Base-by-base conservation (phyloP, 2,888 invertebrate genomes). In the Ophioninae sp. region DNA sequence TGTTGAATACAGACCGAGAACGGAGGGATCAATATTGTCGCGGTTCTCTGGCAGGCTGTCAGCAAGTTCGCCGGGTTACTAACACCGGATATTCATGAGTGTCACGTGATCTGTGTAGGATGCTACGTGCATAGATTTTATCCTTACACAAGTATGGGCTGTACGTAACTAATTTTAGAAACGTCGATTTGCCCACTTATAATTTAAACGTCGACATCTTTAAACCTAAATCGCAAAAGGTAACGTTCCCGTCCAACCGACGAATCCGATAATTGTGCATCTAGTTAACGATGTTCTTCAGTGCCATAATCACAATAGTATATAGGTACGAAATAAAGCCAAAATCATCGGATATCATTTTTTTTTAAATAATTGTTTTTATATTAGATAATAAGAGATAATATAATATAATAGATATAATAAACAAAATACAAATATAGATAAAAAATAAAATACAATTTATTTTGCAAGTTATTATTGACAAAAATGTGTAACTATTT, bases 101-200 rank as follows among this genome's bases (percentile, higher is more conserved):
- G 56, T n/a, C 22, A 13, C 59, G 20, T 71, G 17, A 39, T 61
- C n/a, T n/a, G 51, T 9, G 41, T 68, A 56, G 37, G 17, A 10
- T 30, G 3, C 17, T 9, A 30, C 10, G 17, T 64, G 10, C 30
- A 17, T 17, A 37, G 13, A 8, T 67, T 30, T 0, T 51, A 51
- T 17, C 51, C 17, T 51, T 17, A 17, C 6, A 17, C 17, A 5
- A 51, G 51, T 51, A 13, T 51, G 51, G 6, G 17, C 5, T 9
- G 6, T 51, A 51, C 51, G 51, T 51, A 22, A 79, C 78, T 81
- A 84, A 81, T 81, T 81, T 84, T 79, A 75, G 83, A 78, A 71
- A 74, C 81, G 78, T 56, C 78, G 75, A 79, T 84, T 81, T 84
- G 81, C 81, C 17, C 78, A 63, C 65, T 67, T 67, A 81, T 81